Evolutionary conservation across 2,888 invertebrate genomes (phyloP).

Genomic region (Idaea straminata): DNA sequence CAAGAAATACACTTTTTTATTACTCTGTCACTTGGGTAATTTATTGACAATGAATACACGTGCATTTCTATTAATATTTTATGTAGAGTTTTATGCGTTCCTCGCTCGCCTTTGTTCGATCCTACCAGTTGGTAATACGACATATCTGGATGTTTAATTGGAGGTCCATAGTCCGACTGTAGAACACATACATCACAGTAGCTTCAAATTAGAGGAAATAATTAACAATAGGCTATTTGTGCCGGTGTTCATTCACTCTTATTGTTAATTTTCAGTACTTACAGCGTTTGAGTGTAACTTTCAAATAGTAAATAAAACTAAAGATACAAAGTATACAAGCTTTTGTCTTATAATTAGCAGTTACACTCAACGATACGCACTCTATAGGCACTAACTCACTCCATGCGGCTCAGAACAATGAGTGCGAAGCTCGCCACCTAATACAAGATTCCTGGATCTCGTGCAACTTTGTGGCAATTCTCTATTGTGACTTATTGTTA

Average conservation of each 20-base stretch:
- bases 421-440: constrained; percentile 62
- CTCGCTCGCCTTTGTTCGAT: constrained; percentile 56
- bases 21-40: constrained; percentile 78
- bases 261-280: neutral
- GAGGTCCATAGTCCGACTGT: constrained; percentile 25
- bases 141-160: constrained; percentile 59
- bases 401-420: constrained; percentile 60
- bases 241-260: too few species aligned
- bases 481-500: constrained; percentile 2
- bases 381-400: constrained; percentile 68
- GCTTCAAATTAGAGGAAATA: neutral
- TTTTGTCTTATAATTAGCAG: constrained; percentile 72
- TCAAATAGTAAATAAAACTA: constrained; percentile 46
- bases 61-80: constrained; percentile 81
- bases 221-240: neutral
- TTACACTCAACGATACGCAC: constrained; percentile 39
- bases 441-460: constrained; percentile 24
- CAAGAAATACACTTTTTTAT: constrained; percentile 79
- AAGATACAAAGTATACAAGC: constrained; percentile 57
- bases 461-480: neutral
- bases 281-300: neutral
- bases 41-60: constrained; percentile 80
- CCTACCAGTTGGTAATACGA: constrained; percentile 68
- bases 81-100: constrained; percentile 69
- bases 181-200: neutral